These are phyloP conservation scores for Sialia sialis DNA, from an alignment of 2,113 vertebrate species.

Conservation along the genomic window DNA sequence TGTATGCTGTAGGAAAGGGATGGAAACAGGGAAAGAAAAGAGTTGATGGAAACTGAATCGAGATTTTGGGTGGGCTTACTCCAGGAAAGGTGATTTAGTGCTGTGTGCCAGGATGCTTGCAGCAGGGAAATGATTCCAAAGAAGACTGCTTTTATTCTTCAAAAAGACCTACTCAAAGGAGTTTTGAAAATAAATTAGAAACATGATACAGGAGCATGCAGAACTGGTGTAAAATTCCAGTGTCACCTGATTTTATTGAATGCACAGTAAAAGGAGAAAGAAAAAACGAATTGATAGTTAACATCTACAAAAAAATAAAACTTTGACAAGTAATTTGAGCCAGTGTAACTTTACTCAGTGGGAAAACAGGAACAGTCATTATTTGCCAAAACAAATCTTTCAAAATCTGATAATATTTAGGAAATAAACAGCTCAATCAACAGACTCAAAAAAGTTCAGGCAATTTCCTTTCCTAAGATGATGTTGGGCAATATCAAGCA, in stretches of 20 bases:
- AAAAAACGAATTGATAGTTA: conserved; percentile 26
- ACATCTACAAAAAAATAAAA: conserved; percentile 47
- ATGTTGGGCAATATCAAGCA: neutral
- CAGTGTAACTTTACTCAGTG: neutral
- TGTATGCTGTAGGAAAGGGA: neutral
- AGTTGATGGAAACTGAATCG: neutral
- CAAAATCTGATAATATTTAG: conserved; percentile 58
- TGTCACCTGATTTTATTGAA: conserved; percentile 40
- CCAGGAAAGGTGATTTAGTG: neutral
- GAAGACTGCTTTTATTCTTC: conserved; percentile 3
- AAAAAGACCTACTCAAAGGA: neutral
- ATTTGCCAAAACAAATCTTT: conserved; percentile 55
- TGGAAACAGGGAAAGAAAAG: neutral
- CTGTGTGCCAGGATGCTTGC: neutral
- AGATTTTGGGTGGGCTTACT: neutral
- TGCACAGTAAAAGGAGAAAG: neutral
- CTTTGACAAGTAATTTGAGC: conserved; percentile 27
- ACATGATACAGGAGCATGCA: neutral
- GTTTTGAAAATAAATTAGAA: conserved; percentile 49
- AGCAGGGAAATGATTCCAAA: neutral
- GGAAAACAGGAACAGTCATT: conserved; percentile 43
- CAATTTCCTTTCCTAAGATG: conserved; percentile 14
- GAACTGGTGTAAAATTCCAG: neutral
- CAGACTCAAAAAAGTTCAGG: neutral
- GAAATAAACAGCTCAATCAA: conserved; percentile 63